Evolutionary conservation across 1,140 invertebrate species (phyloP).

Genomic region (Trichonephila clavipes): DNA sequence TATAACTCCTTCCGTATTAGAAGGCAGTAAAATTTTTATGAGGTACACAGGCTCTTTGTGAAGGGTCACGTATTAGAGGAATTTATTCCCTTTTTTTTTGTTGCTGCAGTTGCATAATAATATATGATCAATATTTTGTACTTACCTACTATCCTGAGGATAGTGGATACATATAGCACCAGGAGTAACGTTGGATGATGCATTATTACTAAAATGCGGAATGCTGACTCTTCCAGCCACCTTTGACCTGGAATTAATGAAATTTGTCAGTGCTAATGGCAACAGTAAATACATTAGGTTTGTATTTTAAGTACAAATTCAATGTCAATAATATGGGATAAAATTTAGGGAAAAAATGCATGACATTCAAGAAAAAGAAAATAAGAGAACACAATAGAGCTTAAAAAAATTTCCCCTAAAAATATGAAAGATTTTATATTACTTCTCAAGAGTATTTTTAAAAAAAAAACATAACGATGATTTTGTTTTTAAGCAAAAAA

Average conservation of each 20-base stretch:
- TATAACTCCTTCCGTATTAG: background rate
- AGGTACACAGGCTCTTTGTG: background rate
- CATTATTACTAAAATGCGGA: constrained; percentile 73
- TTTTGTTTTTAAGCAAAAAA: too few species aligned
- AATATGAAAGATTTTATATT: too few species aligned
- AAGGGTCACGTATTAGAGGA: background rate
- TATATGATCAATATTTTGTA: background rate
- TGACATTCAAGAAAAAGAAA: too few species aligned
- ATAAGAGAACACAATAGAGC: too few species aligned
- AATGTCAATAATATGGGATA: too few species aligned
- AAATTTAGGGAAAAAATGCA: too few species aligned
- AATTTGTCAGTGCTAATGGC: background rate
- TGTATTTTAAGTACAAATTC: too few species aligned
- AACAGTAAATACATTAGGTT: too few species aligned
- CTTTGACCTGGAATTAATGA: constrained; percentile 64
- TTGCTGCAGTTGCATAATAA: background rate
- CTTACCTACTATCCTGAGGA: constrained; percentile 77
- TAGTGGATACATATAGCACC: constrained; percentile 66
- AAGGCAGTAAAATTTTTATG: background rate
- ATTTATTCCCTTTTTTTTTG: background rate
- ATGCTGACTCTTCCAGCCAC: constrained; percentile 77
- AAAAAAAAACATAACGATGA: too few species aligned
- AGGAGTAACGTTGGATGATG: constrained; percentile 72
- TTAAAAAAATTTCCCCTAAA: too few species aligned
- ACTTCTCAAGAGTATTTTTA: too few species aligned